These are phyloP conservation scores for Ctenochaetus hawaiiensis DNA, from an alignment of 2,797 vertebrate genomes.

Conservation along the genomic window DNA sequence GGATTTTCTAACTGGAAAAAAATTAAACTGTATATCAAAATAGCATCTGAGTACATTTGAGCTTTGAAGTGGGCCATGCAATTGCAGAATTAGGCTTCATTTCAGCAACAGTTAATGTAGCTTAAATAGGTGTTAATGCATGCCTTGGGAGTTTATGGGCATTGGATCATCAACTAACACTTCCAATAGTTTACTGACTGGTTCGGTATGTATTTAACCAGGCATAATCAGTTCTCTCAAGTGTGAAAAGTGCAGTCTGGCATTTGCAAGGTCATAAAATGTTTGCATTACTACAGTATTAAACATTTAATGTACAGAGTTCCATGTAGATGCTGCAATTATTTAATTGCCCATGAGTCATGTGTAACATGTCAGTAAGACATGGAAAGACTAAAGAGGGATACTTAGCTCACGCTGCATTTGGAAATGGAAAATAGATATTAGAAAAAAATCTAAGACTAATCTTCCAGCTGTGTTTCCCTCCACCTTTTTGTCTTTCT, in stretches of 20 bases:
- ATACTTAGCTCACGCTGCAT: neutral
- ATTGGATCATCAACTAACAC: too few relatives aligned
- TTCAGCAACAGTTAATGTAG: conserved; percentile 1
- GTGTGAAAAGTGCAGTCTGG: neutral
- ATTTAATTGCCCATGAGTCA: neutral
- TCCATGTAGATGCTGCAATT: neutral
- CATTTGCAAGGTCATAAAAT: neutral
- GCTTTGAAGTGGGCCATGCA: neutral
- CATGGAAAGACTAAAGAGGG: too few relatives aligned
- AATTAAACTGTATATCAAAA: neutral
- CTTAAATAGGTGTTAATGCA: neutral
- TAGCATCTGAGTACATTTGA: conserved; percentile 4
- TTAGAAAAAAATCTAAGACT: neutral
- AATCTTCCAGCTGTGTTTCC: neutral
- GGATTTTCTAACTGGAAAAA: conserved; percentile 6
- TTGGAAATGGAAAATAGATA: neutral
- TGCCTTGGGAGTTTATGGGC: too few relatives aligned
- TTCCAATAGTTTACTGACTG: too few relatives aligned
- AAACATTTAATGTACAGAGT: neutral
- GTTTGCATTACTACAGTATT: neutral
- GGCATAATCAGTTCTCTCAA: neutral
- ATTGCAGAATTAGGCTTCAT: neutral
- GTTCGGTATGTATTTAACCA: neutral
- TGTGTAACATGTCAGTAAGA: neutral
- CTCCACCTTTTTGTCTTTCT: conserved; percentile 14